Conservation (phyloP, 2,113 vertebrate species). For the Melanerpes formicivorus region DNA sequence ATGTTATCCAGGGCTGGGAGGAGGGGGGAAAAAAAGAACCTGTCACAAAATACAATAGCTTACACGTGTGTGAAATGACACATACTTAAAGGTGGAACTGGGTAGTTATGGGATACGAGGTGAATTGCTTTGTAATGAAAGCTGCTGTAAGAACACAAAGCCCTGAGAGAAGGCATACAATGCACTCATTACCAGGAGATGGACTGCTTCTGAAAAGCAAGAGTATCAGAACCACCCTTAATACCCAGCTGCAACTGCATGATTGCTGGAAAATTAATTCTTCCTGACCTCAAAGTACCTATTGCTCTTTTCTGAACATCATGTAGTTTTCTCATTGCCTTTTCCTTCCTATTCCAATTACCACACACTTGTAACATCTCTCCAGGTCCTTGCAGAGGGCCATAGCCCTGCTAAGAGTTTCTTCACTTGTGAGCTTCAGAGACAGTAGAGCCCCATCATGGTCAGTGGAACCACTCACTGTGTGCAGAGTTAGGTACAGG, state of each 20-base stretch:
- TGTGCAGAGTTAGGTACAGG: fast-evolving
- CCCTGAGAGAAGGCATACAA: neutral
- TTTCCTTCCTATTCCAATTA: neutral
- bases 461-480: neutral
- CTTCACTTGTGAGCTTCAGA: neutral
- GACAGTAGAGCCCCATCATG: neutral
- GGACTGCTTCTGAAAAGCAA: neutral
- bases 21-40: neutral
- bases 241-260: neutral
- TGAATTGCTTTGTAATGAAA: neutral
- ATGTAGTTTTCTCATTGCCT: neutral
- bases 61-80: neutral
- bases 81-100: neutral
- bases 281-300: neutral
- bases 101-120: neutral
- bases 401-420: neutral
- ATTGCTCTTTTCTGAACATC: neutral
- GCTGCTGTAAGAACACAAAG: neutral
- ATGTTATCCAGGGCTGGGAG: neutral
- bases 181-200: neutral
- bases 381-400: neutral
- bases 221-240: fast-evolving
- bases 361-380: neutral
- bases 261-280: neutral
- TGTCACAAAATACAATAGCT: neutral